Conservation (phyloP, 2,797 vertebrate species). For the Platalea minor region DNA sequence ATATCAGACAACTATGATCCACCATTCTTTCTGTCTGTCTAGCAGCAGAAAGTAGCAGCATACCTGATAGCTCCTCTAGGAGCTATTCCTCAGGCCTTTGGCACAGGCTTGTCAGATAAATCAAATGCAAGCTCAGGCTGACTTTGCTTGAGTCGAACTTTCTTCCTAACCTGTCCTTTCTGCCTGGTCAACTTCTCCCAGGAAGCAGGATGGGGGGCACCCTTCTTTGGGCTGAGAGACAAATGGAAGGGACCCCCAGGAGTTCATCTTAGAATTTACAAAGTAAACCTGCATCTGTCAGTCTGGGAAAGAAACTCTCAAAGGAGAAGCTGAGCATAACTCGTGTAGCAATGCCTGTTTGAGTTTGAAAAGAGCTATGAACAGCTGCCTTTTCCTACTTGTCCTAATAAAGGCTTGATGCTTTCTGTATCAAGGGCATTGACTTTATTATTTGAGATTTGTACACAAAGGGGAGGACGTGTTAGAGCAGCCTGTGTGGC, state of each 20-base stretch:
- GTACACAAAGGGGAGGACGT: not conserved
- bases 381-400: not conserved
- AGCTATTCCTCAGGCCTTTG: not conserved
- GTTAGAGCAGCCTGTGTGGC: not conserved
- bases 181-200: not conserved
- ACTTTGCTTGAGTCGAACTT: not conserved
- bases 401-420: not conserved
- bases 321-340: not conserved
- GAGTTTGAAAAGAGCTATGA: not conserved
- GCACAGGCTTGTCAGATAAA: not conserved
- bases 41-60: not conserved
- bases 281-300: not conserved
- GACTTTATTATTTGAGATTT: not conserved
- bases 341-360: not conserved
- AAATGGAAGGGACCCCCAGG: not conserved
- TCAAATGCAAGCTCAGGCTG: not conserved
- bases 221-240: not conserved
- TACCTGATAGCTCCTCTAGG: not conserved
- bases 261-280: not conserved
- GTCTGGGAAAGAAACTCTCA: not conserved
- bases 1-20: not conserved
- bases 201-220: not conserved
- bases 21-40: not conserved
- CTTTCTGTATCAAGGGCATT: not conserved
- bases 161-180: not conserved